These are phyloP conservation scores for Varanus komodoensis DNA, from an alignment of 2,113 vertebrate genomes.

Conservation along the genomic window DNA sequence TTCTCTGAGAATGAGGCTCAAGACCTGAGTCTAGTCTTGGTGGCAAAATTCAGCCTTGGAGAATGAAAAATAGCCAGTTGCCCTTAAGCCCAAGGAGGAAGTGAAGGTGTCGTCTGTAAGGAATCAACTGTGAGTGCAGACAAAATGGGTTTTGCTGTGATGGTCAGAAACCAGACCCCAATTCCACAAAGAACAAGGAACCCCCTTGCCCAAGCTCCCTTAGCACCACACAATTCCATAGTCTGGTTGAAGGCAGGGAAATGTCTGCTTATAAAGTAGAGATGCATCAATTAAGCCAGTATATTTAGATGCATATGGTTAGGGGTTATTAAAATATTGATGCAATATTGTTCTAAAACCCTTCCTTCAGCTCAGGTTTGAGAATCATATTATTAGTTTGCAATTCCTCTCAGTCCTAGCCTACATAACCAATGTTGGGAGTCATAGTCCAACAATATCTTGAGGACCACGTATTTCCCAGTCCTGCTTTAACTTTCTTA, in stretches of 20 bases:
- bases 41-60: not conserved
- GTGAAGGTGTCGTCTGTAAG: not conserved
- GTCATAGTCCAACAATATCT: not conserved
- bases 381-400: too few species aligned
- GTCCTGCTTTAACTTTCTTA: not conserved
- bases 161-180: not conserved
- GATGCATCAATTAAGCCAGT: not conserved
- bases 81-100: not conserved
- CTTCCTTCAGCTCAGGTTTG: not conserved
- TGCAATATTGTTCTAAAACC: not conserved
- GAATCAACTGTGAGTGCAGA: not conserved
- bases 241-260: not conserved
- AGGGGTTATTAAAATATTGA: not conserved
- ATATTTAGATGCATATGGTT: not conserved
- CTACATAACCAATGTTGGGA: too few species aligned
- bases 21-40: not conserved
- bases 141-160: not conserved
- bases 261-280: not conserved
- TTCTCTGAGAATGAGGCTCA: not conserved
- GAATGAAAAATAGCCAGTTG: not conserved
- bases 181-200: not conserved
- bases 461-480: not conserved
- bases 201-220: not conserved
- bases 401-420: too few species aligned
- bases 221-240: not conserved